Percentiles rank a stretch among this genome's conserved stretches.
Evolutionary conservation across 2,888 invertebrate genomes (phyloP).

Genomic region (Acanthosepion pharaonis): DNA sequence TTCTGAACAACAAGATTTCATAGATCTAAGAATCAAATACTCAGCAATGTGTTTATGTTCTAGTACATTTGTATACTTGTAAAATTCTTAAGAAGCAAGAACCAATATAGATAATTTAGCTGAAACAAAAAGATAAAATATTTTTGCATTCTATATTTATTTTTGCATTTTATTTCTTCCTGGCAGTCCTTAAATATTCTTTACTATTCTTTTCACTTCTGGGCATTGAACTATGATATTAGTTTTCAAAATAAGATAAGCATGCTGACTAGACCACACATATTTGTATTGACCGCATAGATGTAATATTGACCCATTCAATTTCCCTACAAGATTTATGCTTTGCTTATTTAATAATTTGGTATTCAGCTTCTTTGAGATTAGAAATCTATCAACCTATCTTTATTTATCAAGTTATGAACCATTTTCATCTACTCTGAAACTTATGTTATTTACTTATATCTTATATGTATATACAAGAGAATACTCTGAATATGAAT

Average conservation of each 20-base stretch:
- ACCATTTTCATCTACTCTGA: background rate
- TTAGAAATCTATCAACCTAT: background rate
- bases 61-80: background rate
- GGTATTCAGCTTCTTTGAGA: background rate
- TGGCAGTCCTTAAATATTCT: background rate
- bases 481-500: too few relatives aligned
- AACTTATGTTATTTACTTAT: background rate
- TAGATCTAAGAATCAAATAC: background rate
- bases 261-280: background rate
- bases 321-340: background rate
- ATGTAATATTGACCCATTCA: background rate
- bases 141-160: background rate
- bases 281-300: background rate
- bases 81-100: background rate
- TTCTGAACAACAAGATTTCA: background rate
- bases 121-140: background rate
- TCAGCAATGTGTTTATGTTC: background rate
- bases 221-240: conserved; percentile 33
- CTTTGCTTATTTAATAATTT: background rate
- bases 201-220: background rate
- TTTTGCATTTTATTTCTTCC: background rate
- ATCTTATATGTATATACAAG: too few relatives aligned
- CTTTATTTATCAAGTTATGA: background rate
- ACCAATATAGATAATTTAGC: background rate
- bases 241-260: conserved; percentile 1